phyloP scores from a whole-genome alignment of 2,797 vertebrate genomes.

The Anguilla anguilla region DNA sequence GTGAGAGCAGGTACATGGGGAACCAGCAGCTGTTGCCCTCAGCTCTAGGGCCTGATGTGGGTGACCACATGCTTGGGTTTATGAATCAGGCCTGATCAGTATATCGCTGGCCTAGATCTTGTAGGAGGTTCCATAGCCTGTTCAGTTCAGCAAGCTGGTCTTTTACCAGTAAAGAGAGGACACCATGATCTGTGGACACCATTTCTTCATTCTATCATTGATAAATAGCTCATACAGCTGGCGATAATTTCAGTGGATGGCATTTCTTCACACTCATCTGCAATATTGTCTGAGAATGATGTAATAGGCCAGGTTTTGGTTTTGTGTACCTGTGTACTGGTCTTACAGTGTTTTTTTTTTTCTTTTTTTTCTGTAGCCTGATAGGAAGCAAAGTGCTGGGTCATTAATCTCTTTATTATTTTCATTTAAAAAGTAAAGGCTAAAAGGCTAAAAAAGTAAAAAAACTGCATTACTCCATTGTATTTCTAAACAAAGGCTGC shows the following conservation, averaged over 20 bases:
- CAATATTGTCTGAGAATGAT: not conserved
- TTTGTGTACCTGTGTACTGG: too few relatives aligned
- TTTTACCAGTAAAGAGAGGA: not conserved
- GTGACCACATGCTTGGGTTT: not conserved
- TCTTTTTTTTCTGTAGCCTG: too few relatives aligned
- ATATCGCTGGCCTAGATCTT: not conserved
- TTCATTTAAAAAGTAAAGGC: too few relatives aligned
- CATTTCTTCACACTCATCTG: not conserved
- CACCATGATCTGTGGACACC: not conserved
- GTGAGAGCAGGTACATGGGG: not conserved
- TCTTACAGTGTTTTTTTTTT: too few relatives aligned
- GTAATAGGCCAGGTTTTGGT: not conserved
- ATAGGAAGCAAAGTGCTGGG: too few relatives aligned
- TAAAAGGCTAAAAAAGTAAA: too few relatives aligned
- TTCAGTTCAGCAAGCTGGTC: slow-evolving; percentile 25
- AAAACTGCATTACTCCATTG: too few relatives aligned
- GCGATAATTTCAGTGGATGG: not conserved
- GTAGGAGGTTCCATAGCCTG: slow-evolving; percentile 1
- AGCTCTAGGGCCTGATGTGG: not conserved
- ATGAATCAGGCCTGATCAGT: slow-evolving; percentile 1
- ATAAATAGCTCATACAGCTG: not conserved
- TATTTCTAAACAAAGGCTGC: too few relatives aligned
- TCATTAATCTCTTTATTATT: too few relatives aligned
- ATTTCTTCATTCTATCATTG: slow-evolving; percentile 13
- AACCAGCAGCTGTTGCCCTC: not conserved